A percentile compares a stretch with the other conserved stretches of the same genome.
phyloP scores from a whole-genome alignment of 2,113 vertebrate species.

The Suncus etruscus region DNA sequence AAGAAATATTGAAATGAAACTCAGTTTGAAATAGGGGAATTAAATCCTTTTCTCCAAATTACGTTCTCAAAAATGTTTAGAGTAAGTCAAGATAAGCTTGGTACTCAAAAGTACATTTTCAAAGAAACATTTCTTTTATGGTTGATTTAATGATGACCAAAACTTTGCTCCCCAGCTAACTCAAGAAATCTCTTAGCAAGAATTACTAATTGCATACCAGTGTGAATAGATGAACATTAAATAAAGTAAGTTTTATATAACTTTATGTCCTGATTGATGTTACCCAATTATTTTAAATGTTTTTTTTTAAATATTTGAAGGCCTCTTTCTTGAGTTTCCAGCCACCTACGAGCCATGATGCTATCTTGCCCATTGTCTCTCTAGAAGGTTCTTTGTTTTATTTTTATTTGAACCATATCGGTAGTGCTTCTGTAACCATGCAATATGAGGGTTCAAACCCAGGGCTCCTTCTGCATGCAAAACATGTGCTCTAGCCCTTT shows the following conservation, averaged over 20 bases:
- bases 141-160: neutral
- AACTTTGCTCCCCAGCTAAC: neutral
- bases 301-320: too few species aligned
- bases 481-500: neutral
- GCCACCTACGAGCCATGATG: too few species aligned
- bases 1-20: conserved; percentile 9
- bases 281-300: too few species aligned
- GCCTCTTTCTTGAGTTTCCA: too few species aligned
- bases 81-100: neutral
- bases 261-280: too few species aligned
- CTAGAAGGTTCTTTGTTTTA: too few species aligned
- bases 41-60: neutral
- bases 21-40: neutral
- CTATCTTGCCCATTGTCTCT: too few species aligned
- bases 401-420: too few species aligned
- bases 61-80: neutral
- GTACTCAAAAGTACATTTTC: neutral
- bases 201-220: neutral
- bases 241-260: neutral
- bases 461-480: neutral
- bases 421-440: too few species aligned
- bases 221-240: neutral
- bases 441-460: too few species aligned
- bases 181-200: neutral
- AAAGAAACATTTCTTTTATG: neutral